Evolutionary conservation across 2,888 invertebrate genomes (phyloP).

Genomic region (Halictus ligatus): DNA sequence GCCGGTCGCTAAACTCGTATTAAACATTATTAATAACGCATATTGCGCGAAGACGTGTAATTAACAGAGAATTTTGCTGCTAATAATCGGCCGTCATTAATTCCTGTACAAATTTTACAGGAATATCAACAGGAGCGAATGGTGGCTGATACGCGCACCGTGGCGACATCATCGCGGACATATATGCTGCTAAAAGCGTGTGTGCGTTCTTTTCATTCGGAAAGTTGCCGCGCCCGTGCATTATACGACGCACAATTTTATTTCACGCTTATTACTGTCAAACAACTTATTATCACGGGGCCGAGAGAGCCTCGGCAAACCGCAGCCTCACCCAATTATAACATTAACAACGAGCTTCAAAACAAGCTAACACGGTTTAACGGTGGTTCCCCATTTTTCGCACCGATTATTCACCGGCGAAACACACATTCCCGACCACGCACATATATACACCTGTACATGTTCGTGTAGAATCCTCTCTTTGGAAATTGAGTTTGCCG

Average conservation of each 20-base stretch:
- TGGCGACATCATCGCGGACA: background rate
- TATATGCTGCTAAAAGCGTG: background rate
- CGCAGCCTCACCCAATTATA: slow-evolving; percentile 34
- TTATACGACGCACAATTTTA: slow-evolving; percentile 39
- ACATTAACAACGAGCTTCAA: slow-evolving; percentile 38
- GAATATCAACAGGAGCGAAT: background rate
- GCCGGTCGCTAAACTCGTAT: background rate
- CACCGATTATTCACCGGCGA: slow-evolving; percentile 5
- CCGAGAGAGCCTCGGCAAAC: background rate
- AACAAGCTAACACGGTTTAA: slow-evolving; percentile 36
- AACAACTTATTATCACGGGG: slow-evolving; percentile 42
- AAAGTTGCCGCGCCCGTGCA: background rate
- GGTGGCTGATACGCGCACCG: background rate
- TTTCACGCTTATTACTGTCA: slow-evolving; percentile 50
- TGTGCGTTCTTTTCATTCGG: slow-evolving; percentile 10
- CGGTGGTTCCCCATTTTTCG: slow-evolving; percentile 28
- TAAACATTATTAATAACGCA: slow-evolving; percentile 36
- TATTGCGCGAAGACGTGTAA: slow-evolving; percentile 17
- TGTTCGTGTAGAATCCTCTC: slow-evolving; percentile 1
- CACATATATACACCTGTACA: background rate
- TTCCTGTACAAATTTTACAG: background rate
- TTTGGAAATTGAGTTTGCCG: slow-evolving; percentile 25
- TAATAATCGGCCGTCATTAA: slow-evolving; percentile 41
- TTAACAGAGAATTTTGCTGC: slow-evolving; percentile 18
- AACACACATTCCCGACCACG: background rate